Conservation (phyloP, 2,113 vertebrate genomes). For the Melozone crissalis region DNA sequence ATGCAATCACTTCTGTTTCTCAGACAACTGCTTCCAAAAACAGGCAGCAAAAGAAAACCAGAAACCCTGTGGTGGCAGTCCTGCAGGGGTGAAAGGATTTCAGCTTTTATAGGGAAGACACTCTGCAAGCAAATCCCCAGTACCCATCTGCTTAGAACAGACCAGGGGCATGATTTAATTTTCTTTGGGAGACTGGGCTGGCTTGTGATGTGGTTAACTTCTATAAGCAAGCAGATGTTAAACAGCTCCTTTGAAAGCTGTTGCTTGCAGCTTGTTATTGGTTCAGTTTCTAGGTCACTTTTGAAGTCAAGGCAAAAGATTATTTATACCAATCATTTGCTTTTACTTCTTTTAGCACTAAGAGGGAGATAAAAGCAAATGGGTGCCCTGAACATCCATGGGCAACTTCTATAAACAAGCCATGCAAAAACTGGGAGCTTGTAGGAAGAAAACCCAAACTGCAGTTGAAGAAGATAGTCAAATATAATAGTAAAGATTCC, state of each 20-base stretch:
- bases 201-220: background rate
- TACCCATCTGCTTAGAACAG: background rate
- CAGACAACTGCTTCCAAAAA: background rate
- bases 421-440: background rate
- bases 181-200: background rate
- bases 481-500: background rate
- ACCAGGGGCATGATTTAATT: background rate
- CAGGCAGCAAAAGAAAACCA: background rate
- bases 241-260: background rate
- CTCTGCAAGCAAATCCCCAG: background rate
- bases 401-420: background rate
- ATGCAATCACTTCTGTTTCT: background rate
- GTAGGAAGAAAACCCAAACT: background rate
- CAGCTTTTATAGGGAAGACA: background rate
- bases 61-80: background rate
- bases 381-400: background rate
- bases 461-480: background rate
- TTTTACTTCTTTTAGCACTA: background rate
- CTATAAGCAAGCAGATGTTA: background rate
- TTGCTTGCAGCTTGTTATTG: background rate
- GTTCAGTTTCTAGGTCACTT: slow-evolving; percentile 13
- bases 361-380: background rate
- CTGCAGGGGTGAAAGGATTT: background rate
- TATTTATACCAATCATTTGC: background rate
- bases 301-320: slow-evolving; percentile 1